These are phyloP conservation scores for Cossypha polioptera DNA, from an alignment of 2,797 vertebrate genomes.

Conservation along the genomic window DNA sequence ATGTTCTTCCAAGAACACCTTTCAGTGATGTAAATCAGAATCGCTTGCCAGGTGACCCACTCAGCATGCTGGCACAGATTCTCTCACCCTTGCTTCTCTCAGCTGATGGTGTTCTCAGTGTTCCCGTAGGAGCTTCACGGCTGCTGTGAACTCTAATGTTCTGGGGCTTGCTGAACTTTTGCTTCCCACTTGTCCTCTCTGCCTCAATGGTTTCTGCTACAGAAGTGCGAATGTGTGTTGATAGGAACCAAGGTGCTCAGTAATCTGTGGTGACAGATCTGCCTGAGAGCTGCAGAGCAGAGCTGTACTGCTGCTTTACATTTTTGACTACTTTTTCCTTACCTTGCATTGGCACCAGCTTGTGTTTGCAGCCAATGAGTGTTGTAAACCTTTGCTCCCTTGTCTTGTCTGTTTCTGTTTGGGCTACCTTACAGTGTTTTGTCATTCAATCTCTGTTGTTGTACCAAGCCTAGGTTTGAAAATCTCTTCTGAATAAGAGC, in stretches of 20 bases:
- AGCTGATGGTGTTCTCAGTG: neutral
- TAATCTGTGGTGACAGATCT: neutral
- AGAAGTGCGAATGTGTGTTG: neutral
- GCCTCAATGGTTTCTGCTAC: neutral
- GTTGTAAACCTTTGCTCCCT: neutral
- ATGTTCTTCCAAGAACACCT: neutral
- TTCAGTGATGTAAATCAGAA: neutral
- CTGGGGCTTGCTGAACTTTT: neutral
- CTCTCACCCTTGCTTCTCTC: neutral
- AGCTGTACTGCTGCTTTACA: neutral
- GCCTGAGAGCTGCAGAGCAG: neutral
- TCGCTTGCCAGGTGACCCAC: neutral
- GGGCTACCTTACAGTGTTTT: neutral
- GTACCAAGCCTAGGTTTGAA: neutral
- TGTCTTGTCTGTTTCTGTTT: neutral
- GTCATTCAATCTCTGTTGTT: neutral
- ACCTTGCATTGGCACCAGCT: neutral
- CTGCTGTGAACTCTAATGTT: neutral
- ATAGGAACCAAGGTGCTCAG: neutral
- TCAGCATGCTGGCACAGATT: neutral
- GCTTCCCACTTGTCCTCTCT: neutral
- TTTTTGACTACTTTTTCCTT: neutral
- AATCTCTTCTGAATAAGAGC: neutral
- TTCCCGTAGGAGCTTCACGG: fast-evolving
- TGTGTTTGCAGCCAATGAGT: neutral